Conservation (phyloP, 2,797 vertebrate species). For the Jordanella pulchra region DNA sequence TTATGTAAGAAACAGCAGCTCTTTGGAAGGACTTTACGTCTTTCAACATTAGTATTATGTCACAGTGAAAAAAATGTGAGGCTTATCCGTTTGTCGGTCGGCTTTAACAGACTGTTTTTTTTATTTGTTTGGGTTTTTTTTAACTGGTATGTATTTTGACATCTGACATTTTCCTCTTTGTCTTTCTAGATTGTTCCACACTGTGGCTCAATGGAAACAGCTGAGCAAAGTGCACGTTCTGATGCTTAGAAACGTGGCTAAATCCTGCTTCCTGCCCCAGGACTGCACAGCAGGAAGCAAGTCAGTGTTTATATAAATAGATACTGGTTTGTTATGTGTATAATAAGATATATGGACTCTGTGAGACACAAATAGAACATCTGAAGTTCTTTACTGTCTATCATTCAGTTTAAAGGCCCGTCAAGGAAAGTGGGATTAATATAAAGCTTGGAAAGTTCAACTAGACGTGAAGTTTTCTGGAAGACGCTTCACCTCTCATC, state of each 20-base stretch:
- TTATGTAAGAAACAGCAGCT: constrained; percentile 20
- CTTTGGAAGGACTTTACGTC: background rate
- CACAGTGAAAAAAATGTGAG: background rate
- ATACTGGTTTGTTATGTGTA: background rate
- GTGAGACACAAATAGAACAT: background rate
- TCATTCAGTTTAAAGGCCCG: background rate
- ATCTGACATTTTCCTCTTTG: constrained; percentile 16
- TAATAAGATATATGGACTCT: background rate
- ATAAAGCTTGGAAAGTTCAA: no score
- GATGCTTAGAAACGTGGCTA: constrained; percentile 71
- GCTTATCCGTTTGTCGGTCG: constrained; percentile 1
- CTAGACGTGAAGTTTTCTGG: no score
- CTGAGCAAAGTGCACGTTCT: constrained; percentile 32
- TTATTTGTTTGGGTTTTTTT: no score
- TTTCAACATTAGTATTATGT: constrained; percentile 11
- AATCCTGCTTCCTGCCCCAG: constrained; percentile 78
- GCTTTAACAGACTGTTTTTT: background rate
- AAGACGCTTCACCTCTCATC: no score
- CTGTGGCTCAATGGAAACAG: constrained; percentile 52
- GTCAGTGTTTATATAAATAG: constrained; percentile 49
- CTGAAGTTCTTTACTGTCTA: no score
- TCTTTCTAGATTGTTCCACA: constrained; percentile 74
- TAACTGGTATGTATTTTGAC: background rate
- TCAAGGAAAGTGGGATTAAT: no score
- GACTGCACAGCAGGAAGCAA: constrained; percentile 60